Evolutionary conservation across 1,140 invertebrate species (phyloP), one percentile per base, ranked within the genome.

Genomic region (Heliothis virescens): DNA sequence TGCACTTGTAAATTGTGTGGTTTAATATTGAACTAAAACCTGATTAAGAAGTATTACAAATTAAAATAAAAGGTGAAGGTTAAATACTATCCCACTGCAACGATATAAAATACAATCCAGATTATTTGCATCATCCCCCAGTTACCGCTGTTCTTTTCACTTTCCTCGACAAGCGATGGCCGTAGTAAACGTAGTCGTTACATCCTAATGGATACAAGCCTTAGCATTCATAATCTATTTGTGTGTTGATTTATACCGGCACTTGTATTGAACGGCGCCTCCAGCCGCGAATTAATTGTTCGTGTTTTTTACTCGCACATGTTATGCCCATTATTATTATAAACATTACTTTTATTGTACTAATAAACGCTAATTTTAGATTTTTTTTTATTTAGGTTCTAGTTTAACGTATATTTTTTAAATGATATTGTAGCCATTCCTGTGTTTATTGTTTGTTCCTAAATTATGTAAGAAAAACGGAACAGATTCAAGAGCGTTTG

Each of bases 201-300:
- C 74, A 18, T n/a, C 13, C 9, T 18, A 53, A 26, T 69, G 52
- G 11, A 29, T 16, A 4, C 1, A 21, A 18, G 48, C 52, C 74
- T 77, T 21, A n/a, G 16, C 1, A 11, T 11, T 7, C 0, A 41
- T 41, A 26, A 34, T 71, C 83, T 82, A 82, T 82, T 85, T 82
- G 69, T 59, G 60, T 26, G 79, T 81, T 83, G 81, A 85, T 83
- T 81, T 85, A 81, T 79, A 81, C 71, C 69, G 55, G 48, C 57
- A 79, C 77, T 81, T 65, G 74, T 65, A 76, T 53, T 81, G 63
- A 67, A 21, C 75, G 62, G 52, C 60, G 59, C 62, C 85, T 83
- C 87, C 85, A 80, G 84, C 87, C 81, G 83, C 79, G 87, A 88
- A 86, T 85, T 85, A 88, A 87, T 87, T 88, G 83, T 84, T 84